A percentile compares a stretch with the other conserved stretches of the same genome.
phyloP scores from a whole-genome alignment of 2,797 vertebrate species.

The Scolopax bukidnonensis region DNA sequence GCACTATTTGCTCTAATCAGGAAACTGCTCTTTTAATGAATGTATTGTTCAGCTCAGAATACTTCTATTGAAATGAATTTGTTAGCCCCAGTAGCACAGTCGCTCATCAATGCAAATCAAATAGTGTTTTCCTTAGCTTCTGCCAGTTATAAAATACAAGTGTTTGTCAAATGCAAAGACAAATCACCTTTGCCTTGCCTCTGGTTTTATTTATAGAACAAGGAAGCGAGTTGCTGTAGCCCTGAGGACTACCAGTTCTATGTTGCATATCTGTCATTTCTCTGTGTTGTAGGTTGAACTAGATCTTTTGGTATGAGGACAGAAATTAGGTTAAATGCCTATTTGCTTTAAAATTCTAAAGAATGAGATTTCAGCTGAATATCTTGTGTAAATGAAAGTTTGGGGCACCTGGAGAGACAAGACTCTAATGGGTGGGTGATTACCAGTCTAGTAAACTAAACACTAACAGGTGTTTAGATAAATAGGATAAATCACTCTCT shows the following conservation, averaged over 20 bases:
- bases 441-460: not conserved
- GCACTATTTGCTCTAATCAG: slow-evolving; percentile 35
- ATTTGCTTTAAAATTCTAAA: not conserved
- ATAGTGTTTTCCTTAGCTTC: slow-evolving; percentile 27
- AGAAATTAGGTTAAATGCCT: not conserved
- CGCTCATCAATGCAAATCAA: slow-evolving; percentile 56
- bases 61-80: slow-evolving; percentile 32
- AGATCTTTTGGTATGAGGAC: not conserved
- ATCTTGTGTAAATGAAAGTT: not conserved
- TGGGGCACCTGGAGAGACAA: not conserved
- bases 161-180: slow-evolving; percentile 28
- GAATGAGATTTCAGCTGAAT: not conserved
- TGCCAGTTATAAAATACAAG: slow-evolving; percentile 22
- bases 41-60: slow-evolving; percentile 28
- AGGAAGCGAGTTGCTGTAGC: not conserved
- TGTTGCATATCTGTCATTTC: not conserved
- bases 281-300: not conserved
- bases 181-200: slow-evolving; percentile 30
- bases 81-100: not conserved
- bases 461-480: not conserved
- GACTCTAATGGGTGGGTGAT: not conserved
- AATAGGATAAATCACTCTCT: not conserved
- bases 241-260: not conserved
- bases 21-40: slow-evolving; percentile 59
- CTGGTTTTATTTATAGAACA: slow-evolving; percentile 10